Evolutionary conservation across 2,797 vertebrate species (phyloP), one percentile per base, ranked within the genome.

Genomic region (Apodemus agrarius): DNA sequence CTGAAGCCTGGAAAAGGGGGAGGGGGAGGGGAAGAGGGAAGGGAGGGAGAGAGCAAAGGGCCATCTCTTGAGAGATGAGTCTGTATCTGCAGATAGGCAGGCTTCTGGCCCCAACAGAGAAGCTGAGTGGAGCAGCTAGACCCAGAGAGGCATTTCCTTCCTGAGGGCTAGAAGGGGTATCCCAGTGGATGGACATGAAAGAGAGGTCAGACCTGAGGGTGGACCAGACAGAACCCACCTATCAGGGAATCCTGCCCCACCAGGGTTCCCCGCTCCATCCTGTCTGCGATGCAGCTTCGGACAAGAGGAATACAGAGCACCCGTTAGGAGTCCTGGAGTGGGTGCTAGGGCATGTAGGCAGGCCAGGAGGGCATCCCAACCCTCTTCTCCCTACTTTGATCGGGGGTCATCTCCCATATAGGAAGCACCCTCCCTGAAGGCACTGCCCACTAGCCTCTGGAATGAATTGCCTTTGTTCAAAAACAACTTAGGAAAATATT

Each of bases 401-500:
- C 16, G 46, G 14, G 13, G 43, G 11, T 19, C 14, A 37, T 72
- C n/a, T 72, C 57, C 26, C 26, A 14, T 37, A 8, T 1, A 1
- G 0, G 63, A 78, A 79, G 63, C 16, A 4, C 17, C 19, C 1
- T 1, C 26, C 61, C 61, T 83, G n/a, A 5, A 21, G 37, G 54
- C n/a, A 40, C 6, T 40, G 14, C 43, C 37, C 29, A 16, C 54
- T 46, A 49, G 13, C 52, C 46, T 26, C 49, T 67, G 7, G 22
- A 74, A 54, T 49, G 65, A 90, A 54, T 91, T 87, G 69, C 79
- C 72, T 34, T 19, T 3, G 34, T n/a, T 57, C 79, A 74, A 69
- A 90, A 90, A 92, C 43, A 90, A 82, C 78, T 29, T 24, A 82
- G 57, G 69, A 76, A 89, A 96, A 89, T 82, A 96, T 61, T 97